Conservation (phyloP, 2,888 invertebrate genomes). For the Lithophane socia region DNA sequence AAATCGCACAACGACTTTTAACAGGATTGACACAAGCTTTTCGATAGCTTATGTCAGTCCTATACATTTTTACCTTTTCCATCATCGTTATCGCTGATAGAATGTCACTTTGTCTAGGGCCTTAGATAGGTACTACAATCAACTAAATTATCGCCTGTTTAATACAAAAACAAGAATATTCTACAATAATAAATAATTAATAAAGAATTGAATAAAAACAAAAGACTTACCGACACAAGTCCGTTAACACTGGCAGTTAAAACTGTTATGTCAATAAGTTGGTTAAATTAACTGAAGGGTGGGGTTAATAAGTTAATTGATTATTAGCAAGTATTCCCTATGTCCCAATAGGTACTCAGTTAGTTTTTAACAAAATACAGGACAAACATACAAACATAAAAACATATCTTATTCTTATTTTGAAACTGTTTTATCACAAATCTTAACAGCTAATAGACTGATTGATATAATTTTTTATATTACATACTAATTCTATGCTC, state of each 20-base stretch:
- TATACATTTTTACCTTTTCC: no score
- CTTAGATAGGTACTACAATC: no score
- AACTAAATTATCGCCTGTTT: not conserved
- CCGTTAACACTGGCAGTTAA: slow-evolving; percentile 23
- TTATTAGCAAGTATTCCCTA: slow-evolving; percentile 53
- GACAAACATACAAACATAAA: no score
- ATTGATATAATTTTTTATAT: not conserved
- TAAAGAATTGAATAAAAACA: not conserved
- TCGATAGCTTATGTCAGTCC: no score
- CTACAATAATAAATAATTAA: not conserved
- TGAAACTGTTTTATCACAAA: not conserved
- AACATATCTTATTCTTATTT: not conserved
- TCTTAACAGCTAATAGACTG: not conserved
- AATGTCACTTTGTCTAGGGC: no score
- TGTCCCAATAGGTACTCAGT: slow-evolving; percentile 51
- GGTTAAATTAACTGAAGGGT: slow-evolving; percentile 36
- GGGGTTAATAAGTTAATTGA: slow-evolving; percentile 46
- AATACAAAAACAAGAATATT: not conserved
- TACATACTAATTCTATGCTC: no score
- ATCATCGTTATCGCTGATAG: no score
- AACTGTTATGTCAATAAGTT: slow-evolving; percentile 52
- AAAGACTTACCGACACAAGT: slow-evolving; percentile 48
- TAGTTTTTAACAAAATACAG: slow-evolving; percentile 5
- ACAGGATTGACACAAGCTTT: no score
- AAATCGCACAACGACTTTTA: no score